Base-by-base conservation (phyloP, 1,140 invertebrate genomes). In the Theocolax elegans region DNA sequence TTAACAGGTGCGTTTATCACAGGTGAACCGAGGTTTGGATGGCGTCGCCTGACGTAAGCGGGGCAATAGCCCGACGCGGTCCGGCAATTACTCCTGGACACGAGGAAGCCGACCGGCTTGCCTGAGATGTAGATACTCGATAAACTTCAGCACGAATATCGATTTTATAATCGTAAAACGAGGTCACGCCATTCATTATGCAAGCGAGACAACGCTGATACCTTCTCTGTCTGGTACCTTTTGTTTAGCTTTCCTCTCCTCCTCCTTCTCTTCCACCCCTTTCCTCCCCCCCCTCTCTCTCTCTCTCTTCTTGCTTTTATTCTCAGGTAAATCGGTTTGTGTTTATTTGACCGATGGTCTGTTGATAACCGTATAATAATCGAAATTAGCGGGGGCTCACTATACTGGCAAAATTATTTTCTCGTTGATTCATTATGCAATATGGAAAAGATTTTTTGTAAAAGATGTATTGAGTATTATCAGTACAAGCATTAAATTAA, bases 131-230 rank as follows among this genome's bases (percentile, higher is more conserved):
- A 72, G 63, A 63, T 62, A 72, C 75, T 72, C 48, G 76, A 79
- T 79, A 79, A 77, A 79, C 72, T 75, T 77, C 65, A 42, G 59
- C 17, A 19, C 71, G 51, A 68, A 67, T 75, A 79, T 79, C 78
- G 78, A 77, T 79, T 77, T 76, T 77, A 74, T 76, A 76, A 77
- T 77, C 76, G 74, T 72, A 72, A 76, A 79, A 77, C 66, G 71
- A 75, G 78, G 78, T 74, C 76, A 58, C 67, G 72, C 49, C 58
- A 53, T 75, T 72, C 12, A 59, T 69, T 69, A 69, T 69, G 35
- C 40, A 64, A 13, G 9, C 19, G 19, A 17, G n/a, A 70, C 40
- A 17, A 7, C 25, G 35, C 9, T 54, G 21, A n/a, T n/a, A n/a
- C n/a, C n/a, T n/a, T n/a, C n/a, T n/a, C n/a, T n/a, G n/a, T n/a